These are phyloP conservation scores for Hucho hucho DNA, from an alignment of 2,113 vertebrate genomes.

Conservation along the genomic window DNA sequence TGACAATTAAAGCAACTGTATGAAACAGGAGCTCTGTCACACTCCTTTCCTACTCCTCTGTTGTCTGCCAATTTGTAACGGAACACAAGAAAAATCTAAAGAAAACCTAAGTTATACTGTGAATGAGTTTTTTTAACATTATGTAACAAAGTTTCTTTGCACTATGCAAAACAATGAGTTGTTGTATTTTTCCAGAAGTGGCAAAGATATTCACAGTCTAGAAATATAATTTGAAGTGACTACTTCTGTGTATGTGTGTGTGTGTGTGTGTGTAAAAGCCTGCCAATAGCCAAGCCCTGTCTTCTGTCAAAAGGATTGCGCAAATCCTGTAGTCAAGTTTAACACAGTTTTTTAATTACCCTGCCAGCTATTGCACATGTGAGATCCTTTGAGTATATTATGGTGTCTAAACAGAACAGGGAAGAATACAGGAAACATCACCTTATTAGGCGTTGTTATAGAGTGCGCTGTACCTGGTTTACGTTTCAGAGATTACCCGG, in stretches of 20 bases:
- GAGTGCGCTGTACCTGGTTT: slow-evolving; percentile 51
- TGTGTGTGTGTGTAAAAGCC: neutral
- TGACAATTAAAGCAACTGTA: neutral
- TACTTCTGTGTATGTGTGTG: neutral
- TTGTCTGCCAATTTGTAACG: neutral
- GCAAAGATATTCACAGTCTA: neutral
- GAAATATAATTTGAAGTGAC: neutral
- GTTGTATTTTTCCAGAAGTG: slow-evolving; percentile 14
- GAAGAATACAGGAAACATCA: slow-evolving; percentile 30
- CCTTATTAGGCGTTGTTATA: slow-evolving; percentile 69
- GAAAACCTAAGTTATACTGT: no score
- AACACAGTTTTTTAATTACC: slow-evolving; percentile 26
- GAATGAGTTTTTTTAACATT: no score
- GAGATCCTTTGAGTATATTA: slow-evolving; percentile 14
- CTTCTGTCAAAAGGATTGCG: neutral
- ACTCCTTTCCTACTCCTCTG: neutral
- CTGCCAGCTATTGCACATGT: slow-evolving; percentile 20
- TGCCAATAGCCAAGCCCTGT: neutral
- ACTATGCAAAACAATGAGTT: slow-evolving; percentile 21
- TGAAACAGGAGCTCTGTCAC: slow-evolving; percentile 1
- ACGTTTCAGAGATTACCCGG: slow-evolving; percentile 57
- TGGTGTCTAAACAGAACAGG: slow-evolving; percentile 36
- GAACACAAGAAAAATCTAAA: neutral
- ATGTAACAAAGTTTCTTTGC: neutral
- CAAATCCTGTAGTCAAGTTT: slow-evolving; percentile 30